Base-by-base conservation (phyloP, 2,113 vertebrate genomes). In the Merops nubicus region DNA sequence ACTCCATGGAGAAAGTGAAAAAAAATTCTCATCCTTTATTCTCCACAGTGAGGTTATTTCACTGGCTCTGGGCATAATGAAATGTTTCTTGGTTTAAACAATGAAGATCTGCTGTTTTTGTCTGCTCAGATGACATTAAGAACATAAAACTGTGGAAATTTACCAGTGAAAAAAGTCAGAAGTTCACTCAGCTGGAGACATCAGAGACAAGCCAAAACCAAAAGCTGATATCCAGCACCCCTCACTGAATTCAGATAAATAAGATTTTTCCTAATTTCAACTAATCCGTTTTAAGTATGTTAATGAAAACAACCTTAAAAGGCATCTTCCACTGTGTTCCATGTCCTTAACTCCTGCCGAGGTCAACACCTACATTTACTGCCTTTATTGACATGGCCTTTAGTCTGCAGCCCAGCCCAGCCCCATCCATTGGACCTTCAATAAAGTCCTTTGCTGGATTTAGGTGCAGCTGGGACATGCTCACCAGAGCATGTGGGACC, bases 151-250 rank as follows among this genome's bases (percentile, higher is more conserved):
- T 51, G 31, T 50, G 60, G 85, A 92, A 95, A 86, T 84, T 65
- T 74, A 90, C 64, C 20, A 76, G 72, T 3, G 59, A 67, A 91
- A 87, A 69, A 43, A 25, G 42, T 65, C 67, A 85, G n/a, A 85
- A 76, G 21, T 92, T 95, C 82, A 70, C 43, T 72, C 75, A 77
- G 42, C 19, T 93, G 85, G 34, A 88, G 60, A 56, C 5, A 26
- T 47, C 40, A 88, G 72, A 77, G 51, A 70, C 6, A 15, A 6
- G 23, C 18, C 50, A 88, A 94, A 88, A 10, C 11, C 31, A 64
- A 91, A 86, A 83, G 25, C 50, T 88, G 63, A 67, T 63, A 88
- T 42, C 12, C 56, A 90, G 31, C 21, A 74, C 11, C 18, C 5
- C 43, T 93, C 33, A 60, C 12, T 78, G 47, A 88, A 84, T 77